Base-by-base conservation (phyloP, 2,888 invertebrate genomes). In the Neoascia interrupta region DNA sequence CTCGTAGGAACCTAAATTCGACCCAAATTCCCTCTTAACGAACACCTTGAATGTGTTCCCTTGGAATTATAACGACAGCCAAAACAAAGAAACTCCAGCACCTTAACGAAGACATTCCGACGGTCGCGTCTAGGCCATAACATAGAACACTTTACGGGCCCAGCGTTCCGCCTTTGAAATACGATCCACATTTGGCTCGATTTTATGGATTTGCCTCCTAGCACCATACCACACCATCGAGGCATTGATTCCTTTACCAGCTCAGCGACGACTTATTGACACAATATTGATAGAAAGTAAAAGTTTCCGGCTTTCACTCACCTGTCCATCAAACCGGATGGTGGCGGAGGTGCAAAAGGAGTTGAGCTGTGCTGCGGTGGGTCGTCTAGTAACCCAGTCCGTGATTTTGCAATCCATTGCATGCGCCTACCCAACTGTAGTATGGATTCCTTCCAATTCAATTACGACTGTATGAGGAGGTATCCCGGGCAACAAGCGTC, bases 401-500 rank as follows among this genome's bases (percentile, higher is more conserved):
- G 49, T 68, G 47, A 61, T 61, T 60, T 61, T 60, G 56, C 66
- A 68, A 68, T 73, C 66, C 72, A 56, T 73, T 61, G 66, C 64
- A 72, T 66, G 54, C 31, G 34, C 51, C 47, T 73, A 66, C 64
- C 47, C 11, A 43, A 36, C 19, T 18, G 51, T 21, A 26, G 26
- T 5, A 8, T 1, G 61, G 58, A 80, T 73, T 68, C n/a, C n/a
- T n/a, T n/a, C 73, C 68, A 69, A 74, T 80, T 80, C 73, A 74
- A 73, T 74, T 80, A 69, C 26, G 58, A 68, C n/a, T 58, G 85
- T 85, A 84, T 84, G 82, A 85, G 82, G 85, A 85, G 86, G 87
- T 87, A 87, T 87, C 86, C 87, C n/a, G 85, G 86, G 86, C 87
- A 87, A 87, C 86, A 85, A 83, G 81, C 84, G 84, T 84, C 84